A percentile compares a stretch with the other conserved stretches of the same genome.
Conservation (phyloP, 2,797 vertebrate species). For the Pteropus rufus region DNA sequence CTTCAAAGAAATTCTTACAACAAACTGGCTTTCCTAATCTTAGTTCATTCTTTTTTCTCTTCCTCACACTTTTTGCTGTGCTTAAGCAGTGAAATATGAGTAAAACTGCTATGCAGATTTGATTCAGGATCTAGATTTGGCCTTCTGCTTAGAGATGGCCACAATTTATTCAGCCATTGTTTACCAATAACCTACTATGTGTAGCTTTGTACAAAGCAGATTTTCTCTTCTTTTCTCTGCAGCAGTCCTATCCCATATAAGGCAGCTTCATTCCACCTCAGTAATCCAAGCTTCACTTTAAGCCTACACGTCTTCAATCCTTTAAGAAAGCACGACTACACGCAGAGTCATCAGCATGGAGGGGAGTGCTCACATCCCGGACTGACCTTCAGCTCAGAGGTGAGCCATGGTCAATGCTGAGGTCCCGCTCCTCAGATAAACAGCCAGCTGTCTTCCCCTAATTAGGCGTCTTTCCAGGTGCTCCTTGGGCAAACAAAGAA, state of each 20-base stretch:
- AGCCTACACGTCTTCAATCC: not conserved
- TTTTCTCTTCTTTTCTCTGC: not conserved
- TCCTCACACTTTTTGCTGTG: not conserved
- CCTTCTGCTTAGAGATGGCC: not conserved
- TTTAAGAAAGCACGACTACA: not conserved
- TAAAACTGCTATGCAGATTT: not conserved
- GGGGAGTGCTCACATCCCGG: too few species aligned
- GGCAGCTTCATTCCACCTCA: not conserved
- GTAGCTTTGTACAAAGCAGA: not conserved
- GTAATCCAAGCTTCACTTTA: not conserved
- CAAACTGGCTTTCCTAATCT: not conserved
- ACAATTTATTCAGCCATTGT: not conserved
- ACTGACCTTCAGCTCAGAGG: not conserved
- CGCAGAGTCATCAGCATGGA: not conserved
- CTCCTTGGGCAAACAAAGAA: slow-evolving; percentile 11
- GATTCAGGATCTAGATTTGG: not conserved
- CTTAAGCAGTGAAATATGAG: not conserved
- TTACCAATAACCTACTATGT: not conserved
- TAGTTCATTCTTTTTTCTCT: not conserved
- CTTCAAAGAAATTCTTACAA: slow-evolving; percentile 4
- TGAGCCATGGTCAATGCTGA: not conserved
- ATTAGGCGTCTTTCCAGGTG: not conserved
- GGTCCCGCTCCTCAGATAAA: not conserved
- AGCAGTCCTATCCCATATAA: not conserved
- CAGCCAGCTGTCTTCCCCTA: not conserved